These are phyloP conservation scores for Poecilia latipinna DNA, from an alignment of 2,113 vertebrate genomes.

Conservation along the genomic window DNA sequence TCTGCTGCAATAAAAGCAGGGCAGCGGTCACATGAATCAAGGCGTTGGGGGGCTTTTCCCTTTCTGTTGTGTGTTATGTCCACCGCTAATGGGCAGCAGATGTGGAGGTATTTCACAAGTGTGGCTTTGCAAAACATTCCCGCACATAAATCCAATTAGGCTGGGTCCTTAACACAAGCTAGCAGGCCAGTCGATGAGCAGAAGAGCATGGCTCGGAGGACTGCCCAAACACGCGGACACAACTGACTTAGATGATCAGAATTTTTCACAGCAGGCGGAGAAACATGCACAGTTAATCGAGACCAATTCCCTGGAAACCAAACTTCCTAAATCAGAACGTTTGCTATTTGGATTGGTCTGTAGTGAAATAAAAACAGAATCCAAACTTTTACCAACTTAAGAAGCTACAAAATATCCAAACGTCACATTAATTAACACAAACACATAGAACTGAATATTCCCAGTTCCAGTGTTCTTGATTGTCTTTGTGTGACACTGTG, in stretches of 20 bases:
- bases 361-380: neutral
- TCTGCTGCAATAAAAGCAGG: slow-evolving; percentile 73
- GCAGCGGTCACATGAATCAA: slow-evolving; percentile 77
- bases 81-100: slow-evolving; percentile 81
- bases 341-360: neutral
- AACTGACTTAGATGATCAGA: slow-evolving; percentile 62
- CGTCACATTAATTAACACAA: too few relatives aligned
- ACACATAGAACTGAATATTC: too few relatives aligned
- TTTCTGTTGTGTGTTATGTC: slow-evolving; percentile 78
- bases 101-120: slow-evolving; percentile 83
- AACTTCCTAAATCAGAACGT: neutral
- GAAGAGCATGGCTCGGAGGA: slow-evolving; percentile 31
- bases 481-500: neutral
- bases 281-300: slow-evolving; percentile 26
- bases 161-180: slow-evolving; percentile 63
- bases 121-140: slow-evolving; percentile 81
- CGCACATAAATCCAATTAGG: slow-evolving; percentile 82
- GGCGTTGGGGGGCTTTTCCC: slow-evolving; percentile 77
- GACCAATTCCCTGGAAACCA: slow-evolving; percentile 27
- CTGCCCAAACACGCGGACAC: slow-evolving; percentile 50
- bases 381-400: too few relatives aligned
- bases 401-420: too few relatives aligned
- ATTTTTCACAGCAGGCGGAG: slow-evolving; percentile 52
- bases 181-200: slow-evolving; percentile 32
- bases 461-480: neutral